Evolutionary conservation across 1,140 invertebrate species (phyloP), one percentile per base, ranked within the genome.

Genomic region (Aricia agestis): DNA sequence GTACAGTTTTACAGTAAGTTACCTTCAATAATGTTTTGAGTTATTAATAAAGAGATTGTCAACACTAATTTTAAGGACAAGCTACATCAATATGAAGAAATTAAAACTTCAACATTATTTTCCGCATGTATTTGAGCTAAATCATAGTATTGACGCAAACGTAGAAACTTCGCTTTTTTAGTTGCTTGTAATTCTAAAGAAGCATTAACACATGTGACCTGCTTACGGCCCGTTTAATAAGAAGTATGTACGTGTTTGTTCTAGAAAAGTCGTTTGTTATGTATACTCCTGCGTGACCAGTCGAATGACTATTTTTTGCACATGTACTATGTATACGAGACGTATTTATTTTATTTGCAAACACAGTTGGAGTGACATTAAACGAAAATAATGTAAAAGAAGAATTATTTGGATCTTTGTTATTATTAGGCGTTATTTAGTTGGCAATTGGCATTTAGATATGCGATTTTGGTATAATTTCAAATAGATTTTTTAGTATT

Each of bases 111-210:
- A 25, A 25, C 25, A 1, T 25, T 2, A 2, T 36, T 36, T 36
- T 7, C 6, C 36, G 5, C 36, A 9, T 9, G 6, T 36, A 36
- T 36, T 36, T 36, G 9, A 36, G 13, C 45, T 4, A 52, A 52
- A 52, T 13, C 45, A 4, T 42, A 42, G 6, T 25, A 25, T 52
- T 52, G 45, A 52, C 45, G 45, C 45, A 52, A 52, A 52, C 45
- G 13, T 4, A 52, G 3, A 52, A 52, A 52, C 9, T 13, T 11
- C 45, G 11, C 2, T 52, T 52, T 52, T 52, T 52, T 13, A 52
- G 45, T 52, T 52, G 45, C 45, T 52, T 52, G 45, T 52, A 52
- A 52, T 52, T 52, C 45, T 52, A 52, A 52, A 52, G 45, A 52
- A 52, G 45, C 45, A 52, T 52, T 52, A 52, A 52, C 45, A 52